Base-by-base conservation (phyloP, 2,113 vertebrate genomes). In the Mus musculus region DNA sequence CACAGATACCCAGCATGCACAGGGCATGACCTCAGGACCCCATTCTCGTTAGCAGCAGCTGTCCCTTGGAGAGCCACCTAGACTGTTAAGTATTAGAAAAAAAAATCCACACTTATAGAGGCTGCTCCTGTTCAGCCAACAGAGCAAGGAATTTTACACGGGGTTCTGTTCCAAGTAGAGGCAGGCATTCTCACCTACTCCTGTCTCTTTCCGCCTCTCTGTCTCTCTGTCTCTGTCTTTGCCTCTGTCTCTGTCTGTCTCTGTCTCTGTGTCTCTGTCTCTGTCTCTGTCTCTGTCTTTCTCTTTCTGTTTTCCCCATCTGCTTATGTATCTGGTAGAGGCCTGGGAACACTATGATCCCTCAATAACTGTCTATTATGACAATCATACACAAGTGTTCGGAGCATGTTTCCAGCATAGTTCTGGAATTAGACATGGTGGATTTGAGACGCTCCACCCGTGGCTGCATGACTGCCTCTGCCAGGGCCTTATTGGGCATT, bases 351-450 rank as follows among this genome's bases (percentile, higher is more conserved):
- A 1, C 1, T 3, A 54, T 16, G 61, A 36, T 42, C 17, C 28
- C 46, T n/a, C 22, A 1, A 0, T 56, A 2, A 7, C 9, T 33
- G 49, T 49, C 49, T 49, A 7, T 49, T 49, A 22, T 10, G 1
- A 3, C 1, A 49, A 5, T 6, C 7, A 10, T 36, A 59, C 3
- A 1, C 0, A 42, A 6, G 73, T 4, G 19, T 30, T 7, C 19
- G 7, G 0, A 14, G 54, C 0, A 16, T 61, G 8, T 61, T 39
- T 36, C 14, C n/a, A 8, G 14, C 5, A 0, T 1, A 7, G 36
- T 1, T 14, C 39, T 42, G 76, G 17, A 28, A 36, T 54, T 20
- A 33, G 67, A 52, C 16, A 5, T 13, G 65, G 28, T 33, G 56
- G 4, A 1, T 3, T 54, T 33, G 0, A 1, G 78, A 4, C 13